Percentiles rank a stretch among this genome's conserved stretches.
Conservation (phyloP, 2,797 vertebrate species). For the Thamnophis elegans region DNA sequence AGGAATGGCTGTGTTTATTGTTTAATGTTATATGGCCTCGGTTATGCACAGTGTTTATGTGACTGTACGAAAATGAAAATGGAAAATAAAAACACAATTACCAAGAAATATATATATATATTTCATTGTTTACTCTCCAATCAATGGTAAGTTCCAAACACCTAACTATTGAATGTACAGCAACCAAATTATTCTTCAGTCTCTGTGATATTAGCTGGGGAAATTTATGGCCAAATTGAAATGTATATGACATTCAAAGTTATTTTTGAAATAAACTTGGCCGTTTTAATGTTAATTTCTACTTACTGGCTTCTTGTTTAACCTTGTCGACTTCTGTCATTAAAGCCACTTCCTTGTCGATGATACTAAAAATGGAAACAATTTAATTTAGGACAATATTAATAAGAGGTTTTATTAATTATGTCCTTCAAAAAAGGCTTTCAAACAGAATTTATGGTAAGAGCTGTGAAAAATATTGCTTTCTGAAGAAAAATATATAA, state of each 20-base stretch:
- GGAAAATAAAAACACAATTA: no score
- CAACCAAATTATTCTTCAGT: neutral
- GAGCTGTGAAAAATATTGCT: neutral
- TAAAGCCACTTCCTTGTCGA: slow-evolving; percentile 79
- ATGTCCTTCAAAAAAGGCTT: slow-evolving; percentile 11
- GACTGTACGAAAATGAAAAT: no score
- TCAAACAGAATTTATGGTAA: neutral
- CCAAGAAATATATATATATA: no score
- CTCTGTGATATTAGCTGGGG: neutral
- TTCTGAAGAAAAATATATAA: neutral
- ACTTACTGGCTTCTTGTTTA: slow-evolving; percentile 84
- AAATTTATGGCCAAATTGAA: neutral
- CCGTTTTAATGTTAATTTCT: slow-evolving; percentile 9
- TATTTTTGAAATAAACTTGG: neutral
- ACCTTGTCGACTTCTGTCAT: slow-evolving; percentile 82
- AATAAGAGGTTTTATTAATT: slow-evolving; percentile 23
- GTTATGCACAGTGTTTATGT: no score
- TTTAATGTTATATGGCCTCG: no score
- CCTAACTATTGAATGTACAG: neutral
- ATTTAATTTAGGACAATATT: slow-evolving; percentile 49
- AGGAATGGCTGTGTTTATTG: no score
- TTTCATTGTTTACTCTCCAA: neutral
- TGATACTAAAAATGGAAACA: slow-evolving; percentile 69
- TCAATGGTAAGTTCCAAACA: neutral
- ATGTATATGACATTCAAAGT: neutral